phyloP scores from a whole-genome alignment of 2,113 vertebrate genomes.

The Melospiza melodia region DNA sequence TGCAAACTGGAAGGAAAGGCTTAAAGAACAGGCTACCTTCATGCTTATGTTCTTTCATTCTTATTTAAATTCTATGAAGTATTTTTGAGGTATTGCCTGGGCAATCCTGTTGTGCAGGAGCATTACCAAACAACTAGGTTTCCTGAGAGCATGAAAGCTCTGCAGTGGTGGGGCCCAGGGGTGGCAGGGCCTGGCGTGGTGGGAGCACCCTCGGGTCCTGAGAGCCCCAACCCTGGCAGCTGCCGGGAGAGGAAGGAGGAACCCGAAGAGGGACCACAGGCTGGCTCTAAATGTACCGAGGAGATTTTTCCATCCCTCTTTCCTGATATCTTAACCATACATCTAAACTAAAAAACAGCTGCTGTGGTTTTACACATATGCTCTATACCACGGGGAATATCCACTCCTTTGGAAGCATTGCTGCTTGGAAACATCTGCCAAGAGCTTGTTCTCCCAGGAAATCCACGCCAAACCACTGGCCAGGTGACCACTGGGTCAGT shows the following conservation, averaged over 20 bases:
- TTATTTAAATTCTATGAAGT: background rate
- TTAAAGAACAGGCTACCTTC: background rate
- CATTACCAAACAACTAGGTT: background rate
- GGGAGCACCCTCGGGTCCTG: background rate
- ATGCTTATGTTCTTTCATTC: background rate
- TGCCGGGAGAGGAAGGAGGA: background rate
- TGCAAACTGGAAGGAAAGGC: background rate
- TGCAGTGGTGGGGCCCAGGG: background rate
- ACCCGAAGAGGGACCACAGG: background rate
- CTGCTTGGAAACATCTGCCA: background rate
- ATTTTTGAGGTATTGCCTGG: background rate
- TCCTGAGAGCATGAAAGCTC: background rate
- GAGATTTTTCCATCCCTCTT: background rate
- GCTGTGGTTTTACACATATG: background rate
- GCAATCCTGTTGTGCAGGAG: background rate
- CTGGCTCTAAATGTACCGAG: background rate
- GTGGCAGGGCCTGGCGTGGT: background rate
- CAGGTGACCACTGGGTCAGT: background rate
- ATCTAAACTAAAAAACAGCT: background rate
- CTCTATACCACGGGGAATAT: background rate
- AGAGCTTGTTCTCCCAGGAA: background rate
- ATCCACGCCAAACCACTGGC: background rate
- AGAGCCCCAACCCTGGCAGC: background rate
- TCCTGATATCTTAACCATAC: background rate
- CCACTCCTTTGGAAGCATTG: background rate